Evolutionary conservation across 1,140 invertebrate species (phyloP), one percentile per base, ranked within the genome.

Genomic region (Aphaenogaster rudis): DNA sequence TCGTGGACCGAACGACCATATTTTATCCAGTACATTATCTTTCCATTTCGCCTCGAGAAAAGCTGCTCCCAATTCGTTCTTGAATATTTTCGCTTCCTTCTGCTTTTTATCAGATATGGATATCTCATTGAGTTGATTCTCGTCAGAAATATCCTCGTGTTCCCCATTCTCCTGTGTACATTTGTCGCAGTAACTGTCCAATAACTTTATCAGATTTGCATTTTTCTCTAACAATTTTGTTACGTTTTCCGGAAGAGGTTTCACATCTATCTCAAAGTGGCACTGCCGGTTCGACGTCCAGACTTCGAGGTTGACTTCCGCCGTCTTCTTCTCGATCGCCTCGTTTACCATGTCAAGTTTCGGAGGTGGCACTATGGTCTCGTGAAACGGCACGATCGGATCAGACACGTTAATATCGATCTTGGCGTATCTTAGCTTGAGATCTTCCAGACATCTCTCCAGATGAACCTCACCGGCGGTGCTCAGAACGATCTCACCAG

Each of bases 391-490:
- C 3, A 99, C 99, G 89, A 99, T 99, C 0, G 99, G 99, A 91
- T 98, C 97, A 0, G 99, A 99, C 0, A 98, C 98, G 89, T 97
- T 97, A 11, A 99, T 96, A 57, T 98, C 97, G 80, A 99, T 97
- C 94, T 98, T 98, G 0, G 98, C 98, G 96, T 98, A 99, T 90
- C 97, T 96, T 66, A 96, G 95, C 91, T 96, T 96, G 11, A 99
- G 96, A 96, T 99, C 98, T 91, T 98, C 97, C 1, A 99, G 93
- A 96, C 99, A 99, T 91, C 99, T 97, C 94, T 99, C 98, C 52
- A 99, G 96, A 96, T 99, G 99, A 8, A 99, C 98, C 96, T 99
- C 99, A 0, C 99, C 99, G 9, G 99, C 98, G 0, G 99, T 99
- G 4, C 98, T 97, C n/a, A 99, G 96, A 1, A 99, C 98, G 93